Percentiles rank a stretch among this genome's conserved stretches.
Conservation (phyloP, 1,140 invertebrate genomes). For the Cecropterus lyciades region DNA sequence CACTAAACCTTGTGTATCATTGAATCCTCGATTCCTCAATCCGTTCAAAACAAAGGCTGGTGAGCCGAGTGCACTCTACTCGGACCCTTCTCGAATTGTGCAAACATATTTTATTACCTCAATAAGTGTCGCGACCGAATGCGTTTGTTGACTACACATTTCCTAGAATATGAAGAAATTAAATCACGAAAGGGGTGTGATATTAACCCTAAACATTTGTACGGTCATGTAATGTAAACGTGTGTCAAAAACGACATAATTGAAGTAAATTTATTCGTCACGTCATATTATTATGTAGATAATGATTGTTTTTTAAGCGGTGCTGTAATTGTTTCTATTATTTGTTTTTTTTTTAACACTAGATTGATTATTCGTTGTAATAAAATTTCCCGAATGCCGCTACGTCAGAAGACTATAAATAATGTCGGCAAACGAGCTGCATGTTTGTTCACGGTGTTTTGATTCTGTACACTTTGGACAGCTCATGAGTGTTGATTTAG, state of each 20-base stretch:
- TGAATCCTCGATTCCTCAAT: constrained; percentile 1
- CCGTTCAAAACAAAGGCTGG: not conserved
- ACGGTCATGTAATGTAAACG: not conserved
- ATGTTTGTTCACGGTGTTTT: constrained; percentile 2
- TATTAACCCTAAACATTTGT: constrained; percentile 3
- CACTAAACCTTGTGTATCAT: no score
- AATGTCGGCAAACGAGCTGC: not conserved
- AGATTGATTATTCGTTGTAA: no score
- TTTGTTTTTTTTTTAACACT: no score
- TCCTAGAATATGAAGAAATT: constrained; percentile 7
- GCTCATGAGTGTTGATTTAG: not conserved
- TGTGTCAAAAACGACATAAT: not conserved
- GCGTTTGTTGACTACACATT: constrained; percentile 21
- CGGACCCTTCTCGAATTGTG: constrained; percentile 22
- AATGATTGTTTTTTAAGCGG: no score
- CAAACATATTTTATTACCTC: constrained; percentile 33
- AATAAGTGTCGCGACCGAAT: constrained; percentile 30
- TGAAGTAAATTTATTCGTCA: no score
- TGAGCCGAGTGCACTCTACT: constrained; percentile 1
- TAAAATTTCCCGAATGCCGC: no score
- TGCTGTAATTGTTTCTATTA: no score
- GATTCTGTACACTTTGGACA: not conserved
- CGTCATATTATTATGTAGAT: no score
- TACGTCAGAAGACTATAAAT: not conserved
- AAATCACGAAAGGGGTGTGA: not conserved